Evolutionary conservation across 2,888 invertebrate species (phyloP).

Genomic region (Uropetala carovei): DNA sequence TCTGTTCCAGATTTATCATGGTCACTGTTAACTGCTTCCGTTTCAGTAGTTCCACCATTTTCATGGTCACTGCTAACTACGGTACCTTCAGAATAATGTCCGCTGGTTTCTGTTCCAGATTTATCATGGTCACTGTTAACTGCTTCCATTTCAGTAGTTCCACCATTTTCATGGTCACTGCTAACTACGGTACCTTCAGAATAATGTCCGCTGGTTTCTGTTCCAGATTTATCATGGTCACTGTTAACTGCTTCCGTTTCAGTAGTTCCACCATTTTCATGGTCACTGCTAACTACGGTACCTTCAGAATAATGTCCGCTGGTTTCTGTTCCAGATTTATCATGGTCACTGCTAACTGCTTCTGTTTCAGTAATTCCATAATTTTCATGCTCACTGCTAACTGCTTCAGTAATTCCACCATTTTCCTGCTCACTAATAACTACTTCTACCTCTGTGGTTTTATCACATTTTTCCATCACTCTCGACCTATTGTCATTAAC

Average conservation of each 20-base stretch:
- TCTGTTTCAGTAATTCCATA: neutral
- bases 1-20: conserved; percentile 14
- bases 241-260: neutral
- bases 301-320: conserved; percentile 12
- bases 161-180: neutral
- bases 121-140: neutral
- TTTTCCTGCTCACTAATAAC: too few species aligned
- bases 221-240: conserved; percentile 8
- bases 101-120: conserved; percentile 33
- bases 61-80: neutral
- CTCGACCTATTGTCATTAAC: neutral
- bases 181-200: neutral
- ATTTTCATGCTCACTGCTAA: neutral
- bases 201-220: conserved; percentile 28
- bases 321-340: too few species aligned
- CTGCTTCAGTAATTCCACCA: too few species aligned
- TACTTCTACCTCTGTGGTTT: too few species aligned
- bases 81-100: neutral
- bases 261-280: neutral
- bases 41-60: neutral
- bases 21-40: neutral
- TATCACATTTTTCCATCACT: too few species aligned
- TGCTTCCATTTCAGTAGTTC: neutral
- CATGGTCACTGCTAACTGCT: too few species aligned
- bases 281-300: too few species aligned